Evolutionary conservation across 2,888 invertebrate species (phyloP).

Genomic region (Sericinus montela): DNA sequence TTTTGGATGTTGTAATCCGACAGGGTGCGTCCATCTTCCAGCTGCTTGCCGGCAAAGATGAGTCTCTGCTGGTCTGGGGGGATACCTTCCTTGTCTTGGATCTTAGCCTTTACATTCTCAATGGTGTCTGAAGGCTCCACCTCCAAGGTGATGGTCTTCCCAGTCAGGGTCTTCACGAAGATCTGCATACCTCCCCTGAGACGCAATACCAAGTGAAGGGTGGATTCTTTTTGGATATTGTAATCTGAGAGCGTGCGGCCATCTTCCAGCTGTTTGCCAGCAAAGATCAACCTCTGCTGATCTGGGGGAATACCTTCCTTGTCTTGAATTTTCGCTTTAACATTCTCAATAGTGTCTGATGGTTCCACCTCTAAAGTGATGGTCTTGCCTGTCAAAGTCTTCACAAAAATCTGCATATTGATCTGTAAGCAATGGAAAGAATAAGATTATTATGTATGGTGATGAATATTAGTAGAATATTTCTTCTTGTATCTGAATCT

Average conservation of each 20-base stretch:
- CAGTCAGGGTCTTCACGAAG: conserved; percentile 84
- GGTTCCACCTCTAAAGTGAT: background rate
- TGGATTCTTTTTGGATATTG: background rate
- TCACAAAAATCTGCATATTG: conserved; percentile 89
- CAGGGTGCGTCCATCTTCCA: conserved; percentile 91
- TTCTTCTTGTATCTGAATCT: no score
- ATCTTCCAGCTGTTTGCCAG: background rate
- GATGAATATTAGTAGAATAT: no score
- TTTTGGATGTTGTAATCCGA: conserved; percentile 89
- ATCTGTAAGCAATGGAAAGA: conserved; percentile 2
- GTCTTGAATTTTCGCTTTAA: background rate
- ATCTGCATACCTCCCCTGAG: background rate
- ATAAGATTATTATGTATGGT: background rate
- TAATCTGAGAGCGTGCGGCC: background rate
- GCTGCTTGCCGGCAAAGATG: conserved; percentile 35
- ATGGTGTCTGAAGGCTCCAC: conserved; percentile 47
- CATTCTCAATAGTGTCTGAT: background rate
- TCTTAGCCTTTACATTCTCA: conserved; percentile 13
- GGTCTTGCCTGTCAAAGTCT: conserved; percentile 50
- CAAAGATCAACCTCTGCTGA: background rate
- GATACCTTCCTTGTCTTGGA: conserved; percentile 15
- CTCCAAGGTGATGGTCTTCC: conserved; percentile 91
- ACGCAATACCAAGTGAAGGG: background rate
- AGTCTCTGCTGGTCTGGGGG: conserved; percentile 15
- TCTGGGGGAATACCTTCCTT: background rate